Evolutionary conservation across 2,797 vertebrate genomes (phyloP).

Genomic region (Coregonus ussuriensis): DNA sequence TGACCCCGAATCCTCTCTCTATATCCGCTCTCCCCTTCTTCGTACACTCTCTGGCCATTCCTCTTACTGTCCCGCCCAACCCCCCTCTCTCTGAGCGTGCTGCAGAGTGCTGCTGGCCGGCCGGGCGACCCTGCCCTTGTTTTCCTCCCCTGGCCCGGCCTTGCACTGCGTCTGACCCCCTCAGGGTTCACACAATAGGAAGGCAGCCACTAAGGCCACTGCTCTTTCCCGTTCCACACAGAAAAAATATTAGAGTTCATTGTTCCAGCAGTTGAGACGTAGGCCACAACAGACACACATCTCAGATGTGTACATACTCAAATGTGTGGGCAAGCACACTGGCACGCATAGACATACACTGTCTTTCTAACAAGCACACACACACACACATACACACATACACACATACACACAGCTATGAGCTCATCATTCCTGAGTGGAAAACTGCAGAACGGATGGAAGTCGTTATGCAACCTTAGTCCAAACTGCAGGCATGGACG

Average conservation of each 20-base stretch:
- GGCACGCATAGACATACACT: neutral
- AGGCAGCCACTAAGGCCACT: constrained; percentile 63
- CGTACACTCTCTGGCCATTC: too few relatives aligned
- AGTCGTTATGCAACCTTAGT: constrained; percentile 68
- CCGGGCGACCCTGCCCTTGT: constrained; percentile 61
- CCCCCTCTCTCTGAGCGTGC: too few relatives aligned
- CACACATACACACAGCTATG: constrained; percentile 27
- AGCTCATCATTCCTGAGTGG: constrained; percentile 68
- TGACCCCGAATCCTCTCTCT: neutral
- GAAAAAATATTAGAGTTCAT: neutral
- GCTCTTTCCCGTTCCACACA: constrained; percentile 62
- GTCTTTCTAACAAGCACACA: too few relatives aligned
- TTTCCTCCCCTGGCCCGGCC: constrained; percentile 60
- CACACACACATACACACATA: neutral
- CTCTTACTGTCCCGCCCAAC: too few relatives aligned
- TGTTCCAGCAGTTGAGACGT: constrained; percentile 4
- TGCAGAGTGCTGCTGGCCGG: too few relatives aligned
- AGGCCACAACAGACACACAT: neutral
- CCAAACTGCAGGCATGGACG: constrained; percentile 66
- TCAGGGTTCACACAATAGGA: constrained; percentile 70
- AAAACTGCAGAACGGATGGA: constrained; percentile 66
- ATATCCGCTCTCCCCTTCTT: neutral
- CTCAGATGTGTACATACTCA: too few relatives aligned
- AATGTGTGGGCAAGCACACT: too few relatives aligned
- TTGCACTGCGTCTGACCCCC: constrained; percentile 62